Conservation (phyloP, 2,113 vertebrate species). For the Dryoscopus gambensis region DNA sequence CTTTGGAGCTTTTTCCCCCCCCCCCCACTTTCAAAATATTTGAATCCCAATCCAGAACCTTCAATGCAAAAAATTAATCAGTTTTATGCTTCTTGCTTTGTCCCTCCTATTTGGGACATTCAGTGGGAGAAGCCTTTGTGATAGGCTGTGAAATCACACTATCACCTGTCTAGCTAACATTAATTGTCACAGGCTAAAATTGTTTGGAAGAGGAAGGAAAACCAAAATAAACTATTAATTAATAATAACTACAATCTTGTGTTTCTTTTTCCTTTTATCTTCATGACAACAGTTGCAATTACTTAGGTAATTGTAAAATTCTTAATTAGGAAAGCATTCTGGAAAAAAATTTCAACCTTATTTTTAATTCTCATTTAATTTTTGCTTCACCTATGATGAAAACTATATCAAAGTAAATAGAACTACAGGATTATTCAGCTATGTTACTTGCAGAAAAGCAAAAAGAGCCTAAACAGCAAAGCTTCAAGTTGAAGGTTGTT, state of each 20-base stretch:
- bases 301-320: neutral
- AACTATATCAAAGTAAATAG: neutral
- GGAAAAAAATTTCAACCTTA: neutral
- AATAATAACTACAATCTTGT: neutral
- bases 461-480: neutral
- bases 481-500: neutral
- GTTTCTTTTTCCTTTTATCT: neutral
- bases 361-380: neutral
- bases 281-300: neutral
- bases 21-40: constrained; percentile 10
- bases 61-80: constrained; percentile 5
- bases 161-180: neutral
- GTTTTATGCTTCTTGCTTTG: constrained; percentile 6
- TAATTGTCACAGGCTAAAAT: neutral
- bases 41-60: constrained; percentile 13
- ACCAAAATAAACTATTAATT: neutral
- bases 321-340: neutral
- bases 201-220: neutral
- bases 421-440: neutral
- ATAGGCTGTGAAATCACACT: neutral
- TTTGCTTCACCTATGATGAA: neutral
- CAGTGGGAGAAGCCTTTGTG: neutral
- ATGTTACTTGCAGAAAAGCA: neutral
- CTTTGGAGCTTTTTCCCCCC: neutral
- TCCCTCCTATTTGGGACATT: neutral